phyloP scores from a whole-genome alignment of 2,113 vertebrate species.

The Ageneiosus marmoratus region DNA sequence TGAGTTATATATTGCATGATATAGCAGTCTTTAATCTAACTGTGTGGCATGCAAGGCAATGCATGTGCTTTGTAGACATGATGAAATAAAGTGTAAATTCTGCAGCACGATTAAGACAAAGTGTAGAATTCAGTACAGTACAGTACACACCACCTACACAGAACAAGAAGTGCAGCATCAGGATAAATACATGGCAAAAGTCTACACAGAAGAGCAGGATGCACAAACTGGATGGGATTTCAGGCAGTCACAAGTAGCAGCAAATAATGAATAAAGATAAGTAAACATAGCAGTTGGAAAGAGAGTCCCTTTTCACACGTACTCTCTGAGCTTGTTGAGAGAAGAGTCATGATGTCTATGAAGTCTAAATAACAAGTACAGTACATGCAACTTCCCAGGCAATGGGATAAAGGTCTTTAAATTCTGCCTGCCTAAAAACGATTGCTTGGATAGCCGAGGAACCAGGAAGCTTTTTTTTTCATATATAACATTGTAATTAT shows the following conservation, averaged over 20 bases:
- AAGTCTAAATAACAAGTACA: conserved; percentile 16
- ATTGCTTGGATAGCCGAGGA: not conserved
- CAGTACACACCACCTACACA: not conserved
- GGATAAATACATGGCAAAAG: not conserved
- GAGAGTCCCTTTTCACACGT: conserved; percentile 13
- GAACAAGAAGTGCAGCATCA: not conserved
- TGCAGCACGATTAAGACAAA: not conserved
- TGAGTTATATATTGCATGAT: no score
- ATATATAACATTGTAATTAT: not conserved
- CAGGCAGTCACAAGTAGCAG: not conserved
- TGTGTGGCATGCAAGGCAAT: not conserved
- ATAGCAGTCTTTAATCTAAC: not conserved
- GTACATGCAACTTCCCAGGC: not conserved
- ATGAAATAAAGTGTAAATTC: not conserved
- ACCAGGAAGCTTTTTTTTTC: not conserved
- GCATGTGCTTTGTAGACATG: not conserved
- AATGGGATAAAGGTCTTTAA: not conserved
- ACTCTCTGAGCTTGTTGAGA: conserved; percentile 6
- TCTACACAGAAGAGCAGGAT: not conserved
- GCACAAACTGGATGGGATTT: not conserved
- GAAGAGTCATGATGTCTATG: conserved; percentile 9
- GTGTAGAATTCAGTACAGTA: not conserved
- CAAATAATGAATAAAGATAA: conserved; percentile 23
- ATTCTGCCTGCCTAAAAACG: not conserved
- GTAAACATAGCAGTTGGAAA: conserved; percentile 25